Evolutionary conservation across 1,140 invertebrate genomes (phyloP), one percentile per base, ranked within the genome.

Genomic region (Ctenoplectra terminalis): DNA sequence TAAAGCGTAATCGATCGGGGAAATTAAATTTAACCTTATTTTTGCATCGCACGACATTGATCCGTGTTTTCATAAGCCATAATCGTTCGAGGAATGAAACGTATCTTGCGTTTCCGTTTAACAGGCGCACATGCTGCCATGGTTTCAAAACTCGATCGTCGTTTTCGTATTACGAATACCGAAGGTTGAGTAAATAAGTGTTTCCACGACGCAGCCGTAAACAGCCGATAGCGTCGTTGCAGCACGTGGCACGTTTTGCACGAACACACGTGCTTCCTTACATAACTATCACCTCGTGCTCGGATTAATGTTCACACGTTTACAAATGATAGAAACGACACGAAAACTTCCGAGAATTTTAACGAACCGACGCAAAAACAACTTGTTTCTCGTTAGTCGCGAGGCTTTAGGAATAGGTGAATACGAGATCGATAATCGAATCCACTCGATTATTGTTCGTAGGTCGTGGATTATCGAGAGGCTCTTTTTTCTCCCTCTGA

Each of bases 211-310:
- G 15, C 43, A 15, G n/a, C n/a, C 26, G 20, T 37, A 23, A 43
- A 56, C 31, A 40, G 31, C 5, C 52, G 46, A 56, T 63, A 31
- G 13, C 43, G 4, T 31, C 29, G 43, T 23, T 56, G 20, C 20
- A 78, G 61, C 82, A 63, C 70, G 82, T 83, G 82, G 48, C 63
- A 61, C 40, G 54, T 43, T 74, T 67, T 26, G 11, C 26, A 29
- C 11, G 15, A 15, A 29, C 34, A 46, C 70, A 74, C 82, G 82
- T 75, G 69, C 63, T 37, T 48, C 1, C 40, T 83, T 83, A 83
- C 34, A 34, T 81, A 81, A 83, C 48, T 67, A 6, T 26, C 20
- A 37, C 17, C 58, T 52, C 56, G 8, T 26, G 29, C 54, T 37
- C 7, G 60, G 7, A 60, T 60, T 75, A 74, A 63, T 46, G 17